A percentile compares a stretch with the other conserved stretches of the same genome.
Conservation (phyloP, 2,888 invertebrate genomes). For the Resseliella maxima region DNA sequence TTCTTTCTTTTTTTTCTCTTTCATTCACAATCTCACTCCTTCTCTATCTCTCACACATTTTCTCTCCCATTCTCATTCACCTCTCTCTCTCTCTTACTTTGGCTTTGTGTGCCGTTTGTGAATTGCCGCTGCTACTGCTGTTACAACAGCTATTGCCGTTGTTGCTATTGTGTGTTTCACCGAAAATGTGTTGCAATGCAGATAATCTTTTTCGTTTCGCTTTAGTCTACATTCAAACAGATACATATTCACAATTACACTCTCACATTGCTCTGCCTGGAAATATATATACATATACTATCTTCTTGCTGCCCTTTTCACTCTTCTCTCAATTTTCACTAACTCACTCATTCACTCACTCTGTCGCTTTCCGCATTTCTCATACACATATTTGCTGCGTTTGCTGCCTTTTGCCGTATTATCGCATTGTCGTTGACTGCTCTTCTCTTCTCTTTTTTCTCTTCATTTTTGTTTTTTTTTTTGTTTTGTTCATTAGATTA, state of each 20-base stretch:
- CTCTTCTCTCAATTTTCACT: background rate
- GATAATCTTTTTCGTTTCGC: constrained; percentile 56
- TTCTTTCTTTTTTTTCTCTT: too few species aligned
- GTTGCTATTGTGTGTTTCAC: constrained; percentile 26
- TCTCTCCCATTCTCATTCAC: background rate
- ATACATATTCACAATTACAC: constrained; percentile 47
- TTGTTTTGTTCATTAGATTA: background rate
- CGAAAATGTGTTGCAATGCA: constrained; percentile 57
- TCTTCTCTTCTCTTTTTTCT: background rate
- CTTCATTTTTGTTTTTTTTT: background rate
- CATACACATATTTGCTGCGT: background rate
- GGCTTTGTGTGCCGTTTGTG: background rate
- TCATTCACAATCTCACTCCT: too few species aligned
- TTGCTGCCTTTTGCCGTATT: constrained; percentile 27
- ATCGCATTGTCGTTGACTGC: constrained; percentile 28
- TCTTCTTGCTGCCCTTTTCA: background rate
- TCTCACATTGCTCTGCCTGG: constrained; percentile 8
- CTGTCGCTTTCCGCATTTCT: background rate
- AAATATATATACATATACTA: background rate
- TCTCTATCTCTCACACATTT: too few species aligned
- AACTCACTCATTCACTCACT: background rate
- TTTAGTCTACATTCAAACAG: constrained; percentile 23
- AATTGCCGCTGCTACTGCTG: background rate
- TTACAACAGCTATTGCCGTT: background rate
- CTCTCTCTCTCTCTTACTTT: background rate